phyloP scores from a whole-genome alignment of 2,888 invertebrate genomes.

The Epirrita christyi region DNA sequence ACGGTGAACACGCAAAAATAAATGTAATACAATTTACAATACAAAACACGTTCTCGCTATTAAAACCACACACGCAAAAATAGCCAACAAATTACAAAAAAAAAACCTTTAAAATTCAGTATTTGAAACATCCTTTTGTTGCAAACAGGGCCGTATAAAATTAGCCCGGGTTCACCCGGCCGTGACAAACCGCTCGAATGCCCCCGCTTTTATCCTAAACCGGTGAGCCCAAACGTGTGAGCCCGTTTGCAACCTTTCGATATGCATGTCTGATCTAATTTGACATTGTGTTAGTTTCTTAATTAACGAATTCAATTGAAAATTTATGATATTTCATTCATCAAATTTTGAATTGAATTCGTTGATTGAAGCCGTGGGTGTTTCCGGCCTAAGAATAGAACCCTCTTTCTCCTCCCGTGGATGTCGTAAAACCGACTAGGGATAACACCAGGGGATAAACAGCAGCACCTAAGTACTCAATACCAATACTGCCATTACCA shows the following conservation, averaged over 20 bases:
- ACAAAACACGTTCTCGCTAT: background rate
- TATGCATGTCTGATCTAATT: constrained; percentile 18
- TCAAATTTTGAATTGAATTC: too few relatives aligned
- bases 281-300: background rate
- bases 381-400: too few relatives aligned
- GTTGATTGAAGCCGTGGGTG: too few relatives aligned
- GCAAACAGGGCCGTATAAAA: constrained; percentile 34
- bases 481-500: too few relatives aligned
- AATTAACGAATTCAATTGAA: background rate
- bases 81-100: background rate
- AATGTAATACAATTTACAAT: too few relatives aligned
- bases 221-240: constrained; percentile 33
- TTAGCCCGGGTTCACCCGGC: constrained; percentile 37
- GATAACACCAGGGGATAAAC: too few relatives aligned
- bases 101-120: background rate
- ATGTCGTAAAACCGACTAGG: too few relatives aligned
- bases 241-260: constrained; percentile 15
- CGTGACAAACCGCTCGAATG: constrained; percentile 36
- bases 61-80: background rate
- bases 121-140: constrained; percentile 21
- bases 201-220: constrained; percentile 42
- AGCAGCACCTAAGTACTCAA: too few relatives aligned
- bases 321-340: too few relatives aligned
- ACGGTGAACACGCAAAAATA: too few relatives aligned
- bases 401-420: too few relatives aligned